Percentiles rank a stretch among this genome's conserved stretches.
Evolutionary conservation across 1,140 invertebrate genomes (phyloP).

Genomic region (Panagrolaimus sp.): DNA sequence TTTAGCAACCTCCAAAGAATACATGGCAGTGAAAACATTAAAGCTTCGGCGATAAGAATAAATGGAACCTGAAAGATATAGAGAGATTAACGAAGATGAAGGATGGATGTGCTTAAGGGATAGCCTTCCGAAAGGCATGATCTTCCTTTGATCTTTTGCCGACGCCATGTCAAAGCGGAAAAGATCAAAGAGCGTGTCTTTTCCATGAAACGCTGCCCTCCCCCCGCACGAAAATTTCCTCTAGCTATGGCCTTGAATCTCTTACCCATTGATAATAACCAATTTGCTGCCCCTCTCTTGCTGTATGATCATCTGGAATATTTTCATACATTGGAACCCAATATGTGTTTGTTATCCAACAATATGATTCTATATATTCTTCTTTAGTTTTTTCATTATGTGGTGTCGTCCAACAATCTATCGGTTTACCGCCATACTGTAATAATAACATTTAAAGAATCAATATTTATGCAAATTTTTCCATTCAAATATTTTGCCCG

Average conservation of each 20-base stretch:
- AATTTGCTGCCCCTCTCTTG: conserved; percentile 58
- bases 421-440: conserved; percentile 56
- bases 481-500: too few relatives aligned
- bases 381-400: conserved; percentile 56
- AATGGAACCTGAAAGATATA: conserved; percentile 58
- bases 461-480: too few relatives aligned
- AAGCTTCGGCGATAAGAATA: conserved; percentile 62
- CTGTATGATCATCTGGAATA: conserved; percentile 59
- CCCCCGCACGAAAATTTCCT: too few relatives aligned
- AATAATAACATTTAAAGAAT: conserved; percentile 13
- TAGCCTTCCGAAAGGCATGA: too few relatives aligned
- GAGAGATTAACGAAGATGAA: too few relatives aligned
- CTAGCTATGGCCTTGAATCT: too few relatives aligned
- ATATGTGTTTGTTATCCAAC: conserved; percentile 61
- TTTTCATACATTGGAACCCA: conserved; percentile 61
- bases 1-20: conserved; percentile 60
- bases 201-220: too few relatives aligned
- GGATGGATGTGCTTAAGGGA: too few relatives aligned
- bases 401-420: conserved; percentile 58
- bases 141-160: too few relatives aligned
- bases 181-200: too few relatives aligned
- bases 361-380: conserved; percentile 57
- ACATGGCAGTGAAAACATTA: conserved; percentile 61
- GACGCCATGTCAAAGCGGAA: too few relatives aligned
- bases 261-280: conserved; percentile 60